Conservation (phyloP, 2,888 invertebrate species). For the Hemaris fuciformis region DNA sequence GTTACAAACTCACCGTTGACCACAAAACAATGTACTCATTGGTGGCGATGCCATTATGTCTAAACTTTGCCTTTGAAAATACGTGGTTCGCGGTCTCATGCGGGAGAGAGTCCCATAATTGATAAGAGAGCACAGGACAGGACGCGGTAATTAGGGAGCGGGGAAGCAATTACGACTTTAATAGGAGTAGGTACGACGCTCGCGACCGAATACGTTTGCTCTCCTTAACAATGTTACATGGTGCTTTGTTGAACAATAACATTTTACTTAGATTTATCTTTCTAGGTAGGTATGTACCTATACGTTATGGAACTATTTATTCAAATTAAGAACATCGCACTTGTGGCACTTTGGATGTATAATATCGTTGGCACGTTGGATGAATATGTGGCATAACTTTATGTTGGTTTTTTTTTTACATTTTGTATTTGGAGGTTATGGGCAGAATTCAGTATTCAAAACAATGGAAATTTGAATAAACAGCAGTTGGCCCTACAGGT, state of each 20-base stretch:
- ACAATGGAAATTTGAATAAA: no score
- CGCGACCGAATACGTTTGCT: slow-evolving; percentile 35
- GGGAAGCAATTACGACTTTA: slow-evolving; percentile 59
- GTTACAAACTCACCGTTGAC: neutral
- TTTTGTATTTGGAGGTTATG: no score
- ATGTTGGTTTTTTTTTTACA: no score
- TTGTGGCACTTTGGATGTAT: neutral
- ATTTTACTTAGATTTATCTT: slow-evolving; percentile 12
- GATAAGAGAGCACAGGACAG: slow-evolving; percentile 50
- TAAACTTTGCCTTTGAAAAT: slow-evolving; percentile 40
- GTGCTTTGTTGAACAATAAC: slow-evolving; percentile 24
- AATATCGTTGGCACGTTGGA: no score
- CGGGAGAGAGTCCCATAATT: slow-evolving; percentile 45
- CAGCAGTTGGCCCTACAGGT: no score
- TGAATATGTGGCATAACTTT: no score
- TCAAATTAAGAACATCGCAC: neutral
- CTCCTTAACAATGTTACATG: slow-evolving; percentile 35
- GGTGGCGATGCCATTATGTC: slow-evolving; percentile 11
- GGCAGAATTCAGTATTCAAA: no score
- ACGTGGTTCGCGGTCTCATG: slow-evolving; percentile 30
- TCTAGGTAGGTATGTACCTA: no score
- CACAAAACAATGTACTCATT: slow-evolving; percentile 10
- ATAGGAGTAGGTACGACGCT: slow-evolving; percentile 48
- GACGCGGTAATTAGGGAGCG: slow-evolving; percentile 60
- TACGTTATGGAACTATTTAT: neutral